A percentile compares a stretch with the other conserved stretches of the same genome.
phyloP scores from a whole-genome alignment of 1,140 invertebrate species.

The Anastrepha obliqua region DNA sequence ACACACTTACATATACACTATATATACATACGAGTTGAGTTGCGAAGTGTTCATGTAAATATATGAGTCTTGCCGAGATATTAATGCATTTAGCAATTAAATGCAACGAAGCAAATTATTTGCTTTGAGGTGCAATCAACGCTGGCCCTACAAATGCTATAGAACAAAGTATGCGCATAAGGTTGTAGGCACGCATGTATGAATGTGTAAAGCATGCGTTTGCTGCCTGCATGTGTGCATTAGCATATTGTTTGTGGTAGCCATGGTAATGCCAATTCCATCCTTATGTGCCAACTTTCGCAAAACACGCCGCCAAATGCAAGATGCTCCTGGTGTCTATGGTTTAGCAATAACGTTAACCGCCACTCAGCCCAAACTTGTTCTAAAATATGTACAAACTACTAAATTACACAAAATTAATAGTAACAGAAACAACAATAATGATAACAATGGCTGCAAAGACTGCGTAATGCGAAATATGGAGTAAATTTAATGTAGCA shows the following conservation, averaged over 20 bases:
- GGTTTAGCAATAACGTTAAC: constrained; percentile 31
- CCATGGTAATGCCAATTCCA: too few relatives aligned
- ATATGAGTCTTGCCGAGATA: neutral
- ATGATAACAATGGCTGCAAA: too few relatives aligned
- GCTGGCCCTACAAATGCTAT: neutral
- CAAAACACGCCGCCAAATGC: neutral
- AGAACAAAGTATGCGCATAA: neutral
- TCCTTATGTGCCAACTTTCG: neutral
- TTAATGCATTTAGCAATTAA: constrained; percentile 52
- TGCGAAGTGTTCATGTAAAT: neutral
- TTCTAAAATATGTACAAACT: constrained; percentile 1
- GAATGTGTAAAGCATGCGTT: neutral
- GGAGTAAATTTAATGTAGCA: constrained; percentile 9
- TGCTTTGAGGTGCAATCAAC: constrained; percentile 44
- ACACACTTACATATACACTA: neutral
- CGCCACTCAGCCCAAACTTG: neutral
- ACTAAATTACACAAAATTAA: neutral
- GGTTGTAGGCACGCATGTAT: neutral
- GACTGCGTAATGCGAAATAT: neutral
- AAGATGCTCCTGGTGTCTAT: neutral
- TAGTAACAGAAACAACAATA: too few relatives aligned
- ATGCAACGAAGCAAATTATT: constrained; percentile 35
- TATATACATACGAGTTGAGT: neutral
- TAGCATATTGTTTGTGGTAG: constrained; percentile 6
- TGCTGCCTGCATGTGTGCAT: neutral